Conservation (phyloP, 2,888 invertebrate genomes). For the Urechis unicinctus region DNA sequence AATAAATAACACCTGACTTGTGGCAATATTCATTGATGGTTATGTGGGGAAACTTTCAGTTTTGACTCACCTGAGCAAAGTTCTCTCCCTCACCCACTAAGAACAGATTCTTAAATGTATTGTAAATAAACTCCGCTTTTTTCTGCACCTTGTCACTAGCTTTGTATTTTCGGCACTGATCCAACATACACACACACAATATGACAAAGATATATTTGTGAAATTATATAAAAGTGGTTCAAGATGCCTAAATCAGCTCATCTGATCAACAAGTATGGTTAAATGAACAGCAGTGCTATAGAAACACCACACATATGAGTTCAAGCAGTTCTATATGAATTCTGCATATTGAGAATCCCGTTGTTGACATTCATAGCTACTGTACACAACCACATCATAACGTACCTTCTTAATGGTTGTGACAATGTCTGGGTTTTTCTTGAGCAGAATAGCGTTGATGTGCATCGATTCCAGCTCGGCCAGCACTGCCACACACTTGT, state of each 20-base stretch:
- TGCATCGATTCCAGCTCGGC: constrained; percentile 43
- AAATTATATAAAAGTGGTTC: too few relatives aligned
- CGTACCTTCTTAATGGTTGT: constrained; percentile 47
- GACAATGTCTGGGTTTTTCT: constrained; percentile 48
- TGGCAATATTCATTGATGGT: too few relatives aligned
- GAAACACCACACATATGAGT: too few relatives aligned
- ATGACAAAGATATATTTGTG: background rate
- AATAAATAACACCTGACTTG: too few relatives aligned
- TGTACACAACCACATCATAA: background rate
- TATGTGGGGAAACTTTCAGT: too few relatives aligned
- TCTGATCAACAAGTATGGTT: too few relatives aligned
- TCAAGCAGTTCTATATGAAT: too few relatives aligned
- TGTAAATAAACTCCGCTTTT: constrained; percentile 50
- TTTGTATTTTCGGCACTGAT: constrained; percentile 46
- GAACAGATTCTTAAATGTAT: constrained; percentile 48
- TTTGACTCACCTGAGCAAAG: background rate
- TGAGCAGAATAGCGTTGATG: constrained; percentile 40
- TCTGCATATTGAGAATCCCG: too few relatives aligned
- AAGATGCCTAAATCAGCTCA: too few relatives aligned
- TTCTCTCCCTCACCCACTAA: constrained; percentile 29
- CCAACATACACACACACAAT: background rate
- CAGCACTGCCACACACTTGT: constrained; percentile 46
- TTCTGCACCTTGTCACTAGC: constrained; percentile 42
- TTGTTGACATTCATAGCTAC: background rate
- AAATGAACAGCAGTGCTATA: too few relatives aligned